Base-by-base conservation (phyloP, 2,888 invertebrate genomes). In the Diarsia mendica region DNA sequence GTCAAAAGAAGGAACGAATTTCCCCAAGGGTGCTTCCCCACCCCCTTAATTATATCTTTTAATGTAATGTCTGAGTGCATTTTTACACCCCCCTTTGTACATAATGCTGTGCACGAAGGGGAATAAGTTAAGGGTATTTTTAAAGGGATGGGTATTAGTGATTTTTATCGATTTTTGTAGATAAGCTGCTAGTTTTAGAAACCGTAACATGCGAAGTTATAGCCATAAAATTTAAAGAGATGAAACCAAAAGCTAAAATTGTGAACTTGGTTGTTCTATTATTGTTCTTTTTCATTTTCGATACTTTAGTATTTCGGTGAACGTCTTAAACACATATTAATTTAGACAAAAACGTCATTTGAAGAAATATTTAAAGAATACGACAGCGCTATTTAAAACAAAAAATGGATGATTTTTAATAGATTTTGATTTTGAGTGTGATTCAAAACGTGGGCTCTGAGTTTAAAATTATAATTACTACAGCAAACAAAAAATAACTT, bases 31-130 rank as follows among this genome's bases (percentile, higher is more conserved):
- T 95, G 90, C 92, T 84, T 80, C 84, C 90, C 90, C 91, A 90
- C 94, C 94, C 94, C 94, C 94, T 95, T 95, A 96, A 96, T 96
- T 96, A 96, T 95, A 96, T 96, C 95, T 96, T 96, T 95, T 95
- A 96, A 96, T 95, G 95, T 94, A 93, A 94, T 93, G 95, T 94
- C 94, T 94, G 94, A 95, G 94, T 96, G 94, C 95, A 96, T 96
- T 96, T 96, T 96, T 96, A 94, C 93, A 92, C 89, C 92, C 93
- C 93, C 84, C 91, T 92, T 78, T 84, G 88, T 92, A 91, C 82
- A 92, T 91, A 90, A 89, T 82, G 77, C 77, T 87, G 81, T 87
- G 63, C 89, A 77, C 74, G 15, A 63, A 87, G 89, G 91, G 92
- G 89, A 83, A 82, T 77, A 83, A 84, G 79, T n/a, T 61, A 73